Evolutionary conservation across 2,797 vertebrate species (phyloP), one percentile per base, ranked within the genome.

Genomic region (Botia kubotai): DNA sequence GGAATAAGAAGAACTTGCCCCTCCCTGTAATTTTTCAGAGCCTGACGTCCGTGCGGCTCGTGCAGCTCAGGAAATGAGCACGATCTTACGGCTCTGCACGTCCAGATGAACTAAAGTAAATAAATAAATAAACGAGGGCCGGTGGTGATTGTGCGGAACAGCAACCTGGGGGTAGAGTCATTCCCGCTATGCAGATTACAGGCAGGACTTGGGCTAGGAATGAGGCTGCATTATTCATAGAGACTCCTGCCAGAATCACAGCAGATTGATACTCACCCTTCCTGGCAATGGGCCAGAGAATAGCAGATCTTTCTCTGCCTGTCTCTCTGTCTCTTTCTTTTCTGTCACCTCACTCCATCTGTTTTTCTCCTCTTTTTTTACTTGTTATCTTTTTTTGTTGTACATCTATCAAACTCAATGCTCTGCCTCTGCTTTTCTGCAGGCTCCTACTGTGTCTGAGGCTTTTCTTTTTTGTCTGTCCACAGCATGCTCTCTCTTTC

Each of bases 191-290:
- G 83, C 79, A 85, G 75, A 86, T 87, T 76, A 73, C 63, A 78
- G 70, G 57, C 67, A 66, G 48, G 83, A 72, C 65, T 73, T 29
- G 29, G n/a, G 16, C 73, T 48, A 69, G 77, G 77, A 75, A 83
- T 50, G 68, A 84, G 81, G 36, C 63, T 80, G 60, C 77, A 84
- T 87, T 88, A 87, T 86, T 86, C 85, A 87, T 87, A 75, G 75
- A 65, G 67, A 74, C 66, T 82, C 21, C 57, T 67, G 55, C 39
- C 17, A 14, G 23, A 76, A 63, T 68, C 79, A 19, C 12, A 72
- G 65, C 79, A 85, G 82, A 85, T 75, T 73, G 75, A 85, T 83
- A 60, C 82, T 86, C 72, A 73, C 29, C 80, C 58, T 72, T 48
- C 46, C 72, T 79, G 75, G 75, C 80, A 71, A 55, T 6, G 39